These are phyloP conservation scores for Rhadinocentrus ornatus DNA, from an alignment of 2,797 vertebrate genomes.

Conservation along the genomic window DNA sequence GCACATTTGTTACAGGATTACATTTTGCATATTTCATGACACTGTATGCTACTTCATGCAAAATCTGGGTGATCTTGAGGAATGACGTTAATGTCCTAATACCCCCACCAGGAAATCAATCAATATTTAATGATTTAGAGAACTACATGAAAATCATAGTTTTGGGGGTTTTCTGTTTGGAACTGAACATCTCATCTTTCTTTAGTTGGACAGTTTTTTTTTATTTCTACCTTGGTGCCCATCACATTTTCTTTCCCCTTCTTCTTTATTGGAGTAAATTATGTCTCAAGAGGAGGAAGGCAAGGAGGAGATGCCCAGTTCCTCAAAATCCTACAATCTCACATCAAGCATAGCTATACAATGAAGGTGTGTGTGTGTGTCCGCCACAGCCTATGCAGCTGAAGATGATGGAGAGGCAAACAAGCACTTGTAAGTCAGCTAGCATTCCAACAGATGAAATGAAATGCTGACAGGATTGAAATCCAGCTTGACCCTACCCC, in stretches of 20 bases:
- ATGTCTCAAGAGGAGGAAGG: conserved; percentile 69
- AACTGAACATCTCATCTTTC: conserved; percentile 25
- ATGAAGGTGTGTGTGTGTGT: no score
- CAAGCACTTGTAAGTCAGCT: conserved; percentile 88
- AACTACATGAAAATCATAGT: conserved; percentile 7
- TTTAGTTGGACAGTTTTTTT: conserved; percentile 24
- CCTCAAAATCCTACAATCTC: conserved; percentile 47
- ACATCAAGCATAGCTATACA: no score
- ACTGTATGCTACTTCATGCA: background rate
- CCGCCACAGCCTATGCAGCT: conserved; percentile 87
- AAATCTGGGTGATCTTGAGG: conserved; percentile 29
- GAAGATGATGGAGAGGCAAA: conserved; percentile 89
- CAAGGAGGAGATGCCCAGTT: conserved; percentile 32
- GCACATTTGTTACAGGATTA: conserved; percentile 23
- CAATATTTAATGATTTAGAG: conserved; percentile 28
- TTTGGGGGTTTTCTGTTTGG: conserved; percentile 1
- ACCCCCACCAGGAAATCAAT: conserved; percentile 27
- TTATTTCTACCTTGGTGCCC: conserved; percentile 2
- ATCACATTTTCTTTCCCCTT: conserved; percentile 34
- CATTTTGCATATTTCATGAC: conserved; percentile 29
- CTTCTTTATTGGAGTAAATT: conserved; percentile 72
- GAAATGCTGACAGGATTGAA: conserved; percentile 90
- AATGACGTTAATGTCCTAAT: conserved; percentile 27
- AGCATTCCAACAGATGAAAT: conserved; percentile 88
- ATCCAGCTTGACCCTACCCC: conserved; percentile 76